A percentile compares a stretch with the other conserved stretches of the same genome.
These are phyloP conservation scores for Copidosoma floridanum DNA, from an alignment of 1,140 invertebrate species.

Conservation along the genomic window DNA sequence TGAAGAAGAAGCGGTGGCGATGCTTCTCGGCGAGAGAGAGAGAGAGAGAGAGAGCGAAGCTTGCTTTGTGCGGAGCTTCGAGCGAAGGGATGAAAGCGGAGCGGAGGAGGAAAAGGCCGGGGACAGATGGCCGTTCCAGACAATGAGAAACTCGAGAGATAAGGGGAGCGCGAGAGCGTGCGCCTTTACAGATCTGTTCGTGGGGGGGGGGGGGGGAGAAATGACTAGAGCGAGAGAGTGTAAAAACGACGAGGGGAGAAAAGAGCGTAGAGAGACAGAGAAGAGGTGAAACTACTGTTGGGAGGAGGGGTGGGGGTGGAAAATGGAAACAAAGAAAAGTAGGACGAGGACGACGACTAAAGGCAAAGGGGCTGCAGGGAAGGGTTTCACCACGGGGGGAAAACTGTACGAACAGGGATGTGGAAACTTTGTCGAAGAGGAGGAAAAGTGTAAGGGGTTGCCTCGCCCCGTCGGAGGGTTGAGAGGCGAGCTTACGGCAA, in stretches of 20 bases:
- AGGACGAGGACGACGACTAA: not conserved
- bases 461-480: too few species aligned
- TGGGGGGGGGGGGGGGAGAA: conserved; percentile 18
- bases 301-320: not conserved
- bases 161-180: conserved; percentile 43
- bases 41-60: conserved; percentile 11
- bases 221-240: too few species aligned
- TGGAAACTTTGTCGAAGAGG: not conserved
- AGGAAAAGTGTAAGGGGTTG: not conserved
- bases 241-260: conserved; percentile 11
- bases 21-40: not conserved
- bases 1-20: not conserved
- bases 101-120: conserved; percentile 47
- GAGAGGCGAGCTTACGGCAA: too few species aligned
- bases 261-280: not conserved
- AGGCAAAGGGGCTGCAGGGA: conserved; percentile 5
- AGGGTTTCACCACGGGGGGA: not conserved
- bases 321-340: not conserved
- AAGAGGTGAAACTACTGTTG: too few species aligned
- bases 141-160: conserved; percentile 57
- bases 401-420: too few species aligned
- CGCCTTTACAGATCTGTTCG: not conserved
- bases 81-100: conserved; percentile 34
- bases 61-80: conserved; percentile 30
- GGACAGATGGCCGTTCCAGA: conserved; percentile 56